These are phyloP conservation scores for Mesaphorura yosii DNA, from an alignment of 1,140 invertebrate species.

Conservation along the genomic window DNA sequence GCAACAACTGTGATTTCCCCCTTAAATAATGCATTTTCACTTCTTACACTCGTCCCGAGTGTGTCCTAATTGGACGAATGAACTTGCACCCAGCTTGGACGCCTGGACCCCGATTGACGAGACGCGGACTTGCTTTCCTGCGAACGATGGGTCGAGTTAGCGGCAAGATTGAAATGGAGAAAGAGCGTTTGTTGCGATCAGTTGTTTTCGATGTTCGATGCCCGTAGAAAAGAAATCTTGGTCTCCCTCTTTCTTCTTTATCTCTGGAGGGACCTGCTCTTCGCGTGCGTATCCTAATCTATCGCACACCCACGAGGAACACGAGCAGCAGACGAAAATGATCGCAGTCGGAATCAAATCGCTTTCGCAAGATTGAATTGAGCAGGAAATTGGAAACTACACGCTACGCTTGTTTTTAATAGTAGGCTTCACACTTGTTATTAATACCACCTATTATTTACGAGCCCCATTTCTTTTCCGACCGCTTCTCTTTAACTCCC, in stretches of 20 bases:
- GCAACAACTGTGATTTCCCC: constrained; percentile 29
- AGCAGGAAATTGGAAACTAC: constrained; percentile 30
- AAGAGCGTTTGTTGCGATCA: too few relatives aligned
- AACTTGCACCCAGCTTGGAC: constrained; percentile 17
- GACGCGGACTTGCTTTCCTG: constrained; percentile 9
- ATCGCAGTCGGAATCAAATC: constrained; percentile 26
- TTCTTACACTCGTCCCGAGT: background rate
- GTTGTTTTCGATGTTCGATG: too few relatives aligned
- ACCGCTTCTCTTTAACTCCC: too few relatives aligned
- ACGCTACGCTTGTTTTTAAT: constrained; percentile 25
- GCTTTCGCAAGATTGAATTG: constrained; percentile 25
- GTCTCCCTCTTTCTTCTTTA: too few relatives aligned
- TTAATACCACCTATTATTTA: constrained; percentile 30
- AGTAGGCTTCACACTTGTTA: constrained; percentile 24
- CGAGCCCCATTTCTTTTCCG: constrained; percentile 16
- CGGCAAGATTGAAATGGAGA: too few relatives aligned
- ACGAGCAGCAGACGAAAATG: constrained; percentile 18
- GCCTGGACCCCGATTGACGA: constrained; percentile 21
- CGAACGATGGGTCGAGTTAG: too few relatives aligned
- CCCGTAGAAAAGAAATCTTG: too few relatives aligned
- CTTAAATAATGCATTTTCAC: constrained; percentile 11
- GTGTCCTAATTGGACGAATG: constrained; percentile 10
- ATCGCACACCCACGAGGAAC: background rate
- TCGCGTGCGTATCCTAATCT: background rate
- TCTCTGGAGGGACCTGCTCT: too few relatives aligned